A percentile compares a stretch with the other conserved stretches of the same genome.
These are phyloP conservation scores for Agrenia bidenticulata DNA, from an alignment of 2,888 invertebrate genomes.

Conservation along the genomic window DNA sequence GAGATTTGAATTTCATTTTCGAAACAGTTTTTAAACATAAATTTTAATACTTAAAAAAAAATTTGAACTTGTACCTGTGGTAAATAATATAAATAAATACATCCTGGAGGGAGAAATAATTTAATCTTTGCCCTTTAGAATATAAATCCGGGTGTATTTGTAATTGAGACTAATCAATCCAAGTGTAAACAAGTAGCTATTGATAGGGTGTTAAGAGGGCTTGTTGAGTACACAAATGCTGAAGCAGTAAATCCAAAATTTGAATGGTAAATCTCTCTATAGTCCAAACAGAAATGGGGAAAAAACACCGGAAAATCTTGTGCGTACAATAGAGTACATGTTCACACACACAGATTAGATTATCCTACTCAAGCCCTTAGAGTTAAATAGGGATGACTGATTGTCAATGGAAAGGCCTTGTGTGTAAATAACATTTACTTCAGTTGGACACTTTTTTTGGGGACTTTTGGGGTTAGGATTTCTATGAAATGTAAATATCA, in stretches of 20 bases:
- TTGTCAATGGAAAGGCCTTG: not conserved
- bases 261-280: conserved; percentile 1
- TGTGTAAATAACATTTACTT: not conserved
- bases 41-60: too few relatives aligned
- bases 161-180: conserved; percentile 46
- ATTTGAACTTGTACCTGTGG: too few relatives aligned
- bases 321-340: not conserved
- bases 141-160: not conserved
- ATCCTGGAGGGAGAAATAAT: too few relatives aligned
- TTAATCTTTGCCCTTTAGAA: too few relatives aligned
- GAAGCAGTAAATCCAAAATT: not conserved
- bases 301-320: conserved; percentile 8
- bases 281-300: not conserved
- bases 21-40: too few relatives aligned
- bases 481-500: not conserved
- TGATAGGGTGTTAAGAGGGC: not conserved
- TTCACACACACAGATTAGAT: conserved; percentile 30
- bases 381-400: conserved; percentile 1
- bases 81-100: not conserved
- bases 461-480: conserved; percentile 5
- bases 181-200: conserved; percentile 44
- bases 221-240: not conserved
- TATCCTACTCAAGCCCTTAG: conserved; percentile 23
- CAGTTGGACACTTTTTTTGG: not conserved
- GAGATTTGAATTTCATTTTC: too few relatives aligned